Percentiles rank a stretch among this genome's conserved stretches.
Evolutionary conservation across 92 coral and sea anemone species (phyloP).

Genomic region (Parazoanthus darwini): DNA sequence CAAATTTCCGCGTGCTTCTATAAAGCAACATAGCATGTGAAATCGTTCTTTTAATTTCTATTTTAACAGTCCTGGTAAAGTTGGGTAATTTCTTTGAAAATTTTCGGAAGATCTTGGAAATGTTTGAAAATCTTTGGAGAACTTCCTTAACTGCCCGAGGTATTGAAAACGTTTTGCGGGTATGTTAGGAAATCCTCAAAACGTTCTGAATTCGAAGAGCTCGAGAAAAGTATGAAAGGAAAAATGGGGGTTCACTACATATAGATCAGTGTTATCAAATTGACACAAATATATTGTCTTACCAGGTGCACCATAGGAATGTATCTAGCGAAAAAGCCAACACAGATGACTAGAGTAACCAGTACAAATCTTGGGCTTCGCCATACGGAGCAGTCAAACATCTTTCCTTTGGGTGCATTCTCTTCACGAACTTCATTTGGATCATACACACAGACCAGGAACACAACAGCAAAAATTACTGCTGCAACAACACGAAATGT

Average conservation of each 20-base stretch:
- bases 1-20: too few relatives aligned
- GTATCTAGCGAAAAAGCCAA: conserved; percentile 41
- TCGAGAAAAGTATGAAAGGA: too few relatives aligned
- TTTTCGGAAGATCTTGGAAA: too few relatives aligned
- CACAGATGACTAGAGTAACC: conserved; percentile 33
- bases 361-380: conserved; percentile 43
- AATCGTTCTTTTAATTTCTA: too few relatives aligned
- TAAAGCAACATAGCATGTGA: too few relatives aligned
- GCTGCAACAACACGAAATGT: conserved; percentile 49
- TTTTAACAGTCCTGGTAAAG: too few relatives aligned
- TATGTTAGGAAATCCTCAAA: too few relatives aligned
- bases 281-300: background rate
- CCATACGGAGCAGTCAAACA: conserved; percentile 53
- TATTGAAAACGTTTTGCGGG: too few relatives aligned
- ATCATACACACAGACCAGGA: conserved; percentile 27
- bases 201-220: too few relatives aligned
- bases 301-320: conserved; percentile 53
- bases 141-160: too few relatives aligned
- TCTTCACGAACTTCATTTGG: conserved; percentile 11
- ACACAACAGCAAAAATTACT: conserved; percentile 36
- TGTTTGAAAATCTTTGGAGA: too few relatives aligned
- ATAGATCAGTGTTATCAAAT: background rate
- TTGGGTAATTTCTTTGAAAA: too few relatives aligned
- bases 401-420: conserved; percentile 28
- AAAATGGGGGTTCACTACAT: background rate